Percentiles rank a stretch among this genome's conserved stretches.
Conservation (phyloP, 2,113 vertebrate species). For the Alosa alosa region DNA sequence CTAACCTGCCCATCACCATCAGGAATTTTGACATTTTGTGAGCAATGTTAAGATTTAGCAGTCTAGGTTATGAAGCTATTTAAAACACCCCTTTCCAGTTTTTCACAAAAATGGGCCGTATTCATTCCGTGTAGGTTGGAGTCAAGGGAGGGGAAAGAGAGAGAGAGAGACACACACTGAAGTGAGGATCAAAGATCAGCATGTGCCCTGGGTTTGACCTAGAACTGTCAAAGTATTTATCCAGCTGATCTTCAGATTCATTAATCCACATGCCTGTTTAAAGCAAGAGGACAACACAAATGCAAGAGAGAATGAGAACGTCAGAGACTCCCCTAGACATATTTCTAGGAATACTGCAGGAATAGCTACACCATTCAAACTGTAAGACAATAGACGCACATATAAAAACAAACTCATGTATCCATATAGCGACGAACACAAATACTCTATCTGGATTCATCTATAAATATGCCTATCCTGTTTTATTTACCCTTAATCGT, state of each 20-base stretch:
- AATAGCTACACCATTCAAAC: neutral
- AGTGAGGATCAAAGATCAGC: neutral
- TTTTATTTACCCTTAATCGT: neutral
- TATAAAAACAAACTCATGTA: neutral
- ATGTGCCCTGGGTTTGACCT: neutral
- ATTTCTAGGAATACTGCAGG: neutral
- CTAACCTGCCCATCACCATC: too few species aligned
- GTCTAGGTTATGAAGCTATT: too few species aligned
- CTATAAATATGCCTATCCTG: neutral
- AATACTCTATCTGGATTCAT: neutral
- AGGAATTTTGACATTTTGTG: too few species aligned
- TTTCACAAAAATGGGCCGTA: too few species aligned
- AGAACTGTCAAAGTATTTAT: constrained; percentile 19
- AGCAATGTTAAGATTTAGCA: too few species aligned
- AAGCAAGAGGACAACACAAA: neutral
- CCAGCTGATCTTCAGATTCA: constrained; percentile 10
- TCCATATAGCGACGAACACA: neutral
- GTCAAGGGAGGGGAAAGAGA: neutral
- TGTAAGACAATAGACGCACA: neutral
- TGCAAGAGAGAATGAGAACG: neutral
- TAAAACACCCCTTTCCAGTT: too few species aligned
- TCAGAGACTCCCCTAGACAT: neutral
- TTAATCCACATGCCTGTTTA: neutral
- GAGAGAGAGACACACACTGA: neutral
- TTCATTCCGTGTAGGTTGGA: neutral